Percentiles rank a stretch among this genome's conserved stretches.
These are phyloP conservation scores for Octomys mimax DNA, from an alignment of 2,797 vertebrate genomes.

Conservation along the genomic window DNA sequence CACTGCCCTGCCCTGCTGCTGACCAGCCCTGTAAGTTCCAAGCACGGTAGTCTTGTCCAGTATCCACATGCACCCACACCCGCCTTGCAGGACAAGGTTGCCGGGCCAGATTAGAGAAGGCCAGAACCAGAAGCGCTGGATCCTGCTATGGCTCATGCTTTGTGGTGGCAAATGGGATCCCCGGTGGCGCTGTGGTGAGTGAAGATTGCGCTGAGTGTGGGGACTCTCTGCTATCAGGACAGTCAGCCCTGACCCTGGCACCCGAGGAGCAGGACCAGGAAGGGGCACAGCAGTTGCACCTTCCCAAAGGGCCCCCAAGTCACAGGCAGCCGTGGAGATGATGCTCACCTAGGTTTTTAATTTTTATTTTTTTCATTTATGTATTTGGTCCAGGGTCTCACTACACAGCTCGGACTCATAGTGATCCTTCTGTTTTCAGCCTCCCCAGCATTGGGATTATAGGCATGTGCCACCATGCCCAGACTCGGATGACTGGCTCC, in stretches of 20 bases:
- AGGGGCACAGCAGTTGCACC: conserved; percentile 85
- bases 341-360: conserved; percentile 75
- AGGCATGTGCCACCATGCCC: too few relatives aligned
- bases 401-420: too few relatives aligned
- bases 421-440: too few relatives aligned
- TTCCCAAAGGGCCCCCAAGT: conserved; percentile 69
- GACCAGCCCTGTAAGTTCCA: not conserved
- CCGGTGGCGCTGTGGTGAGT: conserved; percentile 85
- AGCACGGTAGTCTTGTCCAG: conserved; percentile 8
- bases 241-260: conserved; percentile 72
- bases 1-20: not conserved
- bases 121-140: conserved; percentile 89
- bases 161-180: conserved; percentile 86
- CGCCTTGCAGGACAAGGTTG: not conserved
- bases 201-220: conserved; percentile 88
- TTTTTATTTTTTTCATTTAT: too few relatives aligned
- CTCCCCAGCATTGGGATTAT: too few relatives aligned
- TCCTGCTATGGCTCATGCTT: conserved; percentile 91
- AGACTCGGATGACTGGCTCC: too few relatives aligned
- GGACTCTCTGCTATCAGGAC: conserved; percentile 90
- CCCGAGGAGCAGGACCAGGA: conserved; percentile 77
- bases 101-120: not conserved
- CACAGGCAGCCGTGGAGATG: conserved; percentile 67
- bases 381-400: too few relatives aligned
- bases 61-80: not conserved